phyloP scores from a whole-genome alignment of 2,113 vertebrate genomes.

The Verasper variegatus region DNA sequence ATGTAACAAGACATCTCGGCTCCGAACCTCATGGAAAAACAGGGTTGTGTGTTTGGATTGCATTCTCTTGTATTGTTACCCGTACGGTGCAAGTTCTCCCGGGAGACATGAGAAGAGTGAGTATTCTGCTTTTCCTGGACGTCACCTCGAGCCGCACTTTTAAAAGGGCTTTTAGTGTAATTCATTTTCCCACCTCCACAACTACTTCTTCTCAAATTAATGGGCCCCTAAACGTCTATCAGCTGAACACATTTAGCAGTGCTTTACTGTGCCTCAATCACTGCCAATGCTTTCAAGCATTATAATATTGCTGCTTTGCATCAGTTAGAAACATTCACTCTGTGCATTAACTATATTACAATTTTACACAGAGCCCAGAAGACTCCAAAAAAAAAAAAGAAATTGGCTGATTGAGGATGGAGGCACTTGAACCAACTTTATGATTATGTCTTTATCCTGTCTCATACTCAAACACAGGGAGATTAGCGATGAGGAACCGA shows the following conservation, averaged over 20 bases:
- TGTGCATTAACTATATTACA: slow-evolving; percentile 70
- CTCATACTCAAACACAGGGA: slow-evolving; percentile 47
- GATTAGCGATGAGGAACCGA: slow-evolving; percentile 45
- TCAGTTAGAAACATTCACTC: slow-evolving; percentile 66
- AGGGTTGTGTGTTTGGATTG: neutral
- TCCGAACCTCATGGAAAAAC: slow-evolving; percentile 20
- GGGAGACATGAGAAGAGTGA: slow-evolving; percentile 45
- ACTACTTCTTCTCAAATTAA: slow-evolving; percentile 73
- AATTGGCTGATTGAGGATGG: slow-evolving; percentile 50
- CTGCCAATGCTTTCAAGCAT: slow-evolving; percentile 71
- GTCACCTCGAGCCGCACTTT: slow-evolving; percentile 64
- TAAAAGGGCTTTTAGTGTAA: slow-evolving; percentile 79
- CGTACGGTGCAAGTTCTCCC: neutral
- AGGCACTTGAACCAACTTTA: slow-evolving; percentile 65
- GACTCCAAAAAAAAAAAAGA: slow-evolving; percentile 29
- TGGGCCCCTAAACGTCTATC: slow-evolving; percentile 75
- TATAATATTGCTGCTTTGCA: slow-evolving; percentile 71
- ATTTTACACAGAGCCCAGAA: slow-evolving; percentile 45
- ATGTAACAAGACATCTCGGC: slow-evolving; percentile 22
- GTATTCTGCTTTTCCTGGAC: slow-evolving; percentile 54
- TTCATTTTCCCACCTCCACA: slow-evolving; percentile 73
- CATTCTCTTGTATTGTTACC: neutral
- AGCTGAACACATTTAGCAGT: slow-evolving; percentile 71
- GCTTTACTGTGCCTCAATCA: slow-evolving; percentile 74
- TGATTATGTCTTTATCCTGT: slow-evolving; percentile 62